Evolutionary conservation across 23 tunicate species (phyloP).

Genomic region (Halocynthia roretzi): DNA sequence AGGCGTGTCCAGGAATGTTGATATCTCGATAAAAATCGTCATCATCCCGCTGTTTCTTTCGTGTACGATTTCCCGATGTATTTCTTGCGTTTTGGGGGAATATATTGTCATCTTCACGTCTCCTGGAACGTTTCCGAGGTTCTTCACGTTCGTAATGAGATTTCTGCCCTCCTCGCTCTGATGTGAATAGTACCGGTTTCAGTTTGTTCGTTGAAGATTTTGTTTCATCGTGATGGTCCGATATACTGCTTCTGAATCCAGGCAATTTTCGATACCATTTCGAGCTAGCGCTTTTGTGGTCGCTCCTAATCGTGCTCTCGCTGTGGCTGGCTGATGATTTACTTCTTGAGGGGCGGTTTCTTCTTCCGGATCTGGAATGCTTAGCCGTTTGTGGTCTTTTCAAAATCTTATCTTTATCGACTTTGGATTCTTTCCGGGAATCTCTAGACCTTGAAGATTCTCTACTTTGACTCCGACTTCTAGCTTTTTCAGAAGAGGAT

Average conservation of each 20-base stretch:
- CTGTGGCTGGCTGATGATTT: not conserved
- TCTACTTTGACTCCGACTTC: not conserved
- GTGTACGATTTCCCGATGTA: not conserved
- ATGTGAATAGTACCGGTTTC: not conserved
- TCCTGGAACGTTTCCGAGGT: not conserved
- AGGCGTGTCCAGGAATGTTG: constrained; percentile 24
- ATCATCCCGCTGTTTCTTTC: constrained; percentile 1
- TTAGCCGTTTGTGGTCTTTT: not conserved
- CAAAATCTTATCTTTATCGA: not conserved
- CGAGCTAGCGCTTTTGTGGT: not conserved
- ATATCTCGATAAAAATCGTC: constrained; percentile 5
- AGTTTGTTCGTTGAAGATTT: constrained; percentile 6
- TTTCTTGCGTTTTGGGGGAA: not conserved
- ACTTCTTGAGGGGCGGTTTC: not conserved
- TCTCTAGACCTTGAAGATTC: constrained; percentile 6
- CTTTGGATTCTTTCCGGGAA: not conserved
- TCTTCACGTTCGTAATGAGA: not conserved
- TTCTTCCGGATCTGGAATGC: not conserved
- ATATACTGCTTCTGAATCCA: too few species aligned
- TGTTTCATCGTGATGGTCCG: not conserved
- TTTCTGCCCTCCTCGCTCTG: not conserved
- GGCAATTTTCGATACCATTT: constrained; percentile 1
- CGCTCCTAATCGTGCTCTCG: not conserved
- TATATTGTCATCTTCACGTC: not conserved
- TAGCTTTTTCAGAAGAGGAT: not conserved